Evolutionary conservation across 2,888 invertebrate species (phyloP).

Genomic region (Lagria hirta): DNA sequence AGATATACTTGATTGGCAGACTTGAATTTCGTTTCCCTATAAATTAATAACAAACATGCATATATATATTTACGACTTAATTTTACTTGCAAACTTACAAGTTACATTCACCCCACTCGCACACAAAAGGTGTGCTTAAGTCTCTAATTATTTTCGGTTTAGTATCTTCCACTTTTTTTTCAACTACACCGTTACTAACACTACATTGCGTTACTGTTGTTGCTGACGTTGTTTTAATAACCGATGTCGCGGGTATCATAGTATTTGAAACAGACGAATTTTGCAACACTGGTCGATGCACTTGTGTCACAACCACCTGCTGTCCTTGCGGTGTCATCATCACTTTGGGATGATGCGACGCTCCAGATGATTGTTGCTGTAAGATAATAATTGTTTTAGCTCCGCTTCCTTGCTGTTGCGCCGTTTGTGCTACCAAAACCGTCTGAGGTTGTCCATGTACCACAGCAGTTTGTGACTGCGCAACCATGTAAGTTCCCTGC

Average conservation of each 20-base stretch:
- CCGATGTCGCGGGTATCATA: constrained; percentile 49
- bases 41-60: neutral
- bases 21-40: constrained; percentile 65
- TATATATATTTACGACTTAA: no score
- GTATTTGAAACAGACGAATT: constrained; percentile 55
- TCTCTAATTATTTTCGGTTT: constrained; percentile 51
- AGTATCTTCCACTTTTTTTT: constrained; percentile 38
- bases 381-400: constrained; percentile 72
- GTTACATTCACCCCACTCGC: constrained; percentile 93
- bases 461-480: constrained; percentile 64
- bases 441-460: constrained; percentile 65
- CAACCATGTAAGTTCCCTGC: constrained; percentile 65
- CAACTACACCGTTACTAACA: constrained; percentile 33
- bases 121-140: constrained; percentile 65
- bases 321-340: constrained; percentile 69
- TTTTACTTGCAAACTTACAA: constrained; percentile 62
- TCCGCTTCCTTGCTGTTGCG: constrained; percentile 65
- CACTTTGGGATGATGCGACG: constrained; percentile 56
- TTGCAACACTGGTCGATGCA: constrained; percentile 58
- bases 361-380: constrained; percentile 59
- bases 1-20: constrained; percentile 79
- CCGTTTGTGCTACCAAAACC: constrained; percentile 66
- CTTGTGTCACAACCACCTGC: constrained; percentile 65
- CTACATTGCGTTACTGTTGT: constrained; percentile 30
- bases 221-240: constrained; percentile 41